Base-by-base conservation (phyloP, 2,797 vertebrate genomes). In the Lutra lutra region DNA sequence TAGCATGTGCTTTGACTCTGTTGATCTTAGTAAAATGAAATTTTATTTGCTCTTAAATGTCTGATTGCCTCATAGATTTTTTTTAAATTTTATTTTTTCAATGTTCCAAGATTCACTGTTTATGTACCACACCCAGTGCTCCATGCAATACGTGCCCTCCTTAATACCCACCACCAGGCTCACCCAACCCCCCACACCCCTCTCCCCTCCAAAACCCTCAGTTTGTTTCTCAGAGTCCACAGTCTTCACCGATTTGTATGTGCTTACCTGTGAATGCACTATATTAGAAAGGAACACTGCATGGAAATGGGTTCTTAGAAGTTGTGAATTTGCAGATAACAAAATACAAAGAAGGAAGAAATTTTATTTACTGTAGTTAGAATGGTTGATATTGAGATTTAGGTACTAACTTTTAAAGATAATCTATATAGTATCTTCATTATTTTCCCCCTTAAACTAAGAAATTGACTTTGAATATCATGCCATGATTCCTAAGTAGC, bases 381-480 rank as follows among this genome's bases (percentile, higher is more conserved):
- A 93, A 23, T 54, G 73, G 21, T 54, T 68, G 48, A 72, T 29
- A 13, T 27, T 79, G 62, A 32, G 60, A 66, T 85, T 60, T 66
- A 88, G 27, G 27, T 89, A 35, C 77, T 88, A 82, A 94, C 27
- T 5, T 85, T 60, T 73, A 90, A 80, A 72, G 29, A 56, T 70
- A 85, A 64, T 70, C 11, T 25, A 14, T n/a, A 92, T n/a, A 56
- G 9, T 86, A 40, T 72, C 58, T 82, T 91, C 29, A 79, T 60
- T 54, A 70, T 75, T 25, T 56, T 4, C 5, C 73, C 48, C 29
- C 17, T 77, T 73, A 73, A 38, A 91, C 25, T 78, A 93, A 95
- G 75, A 32, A 94, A 88, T 35, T 86, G 82, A 7, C 38, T 68
- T 94, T 93, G 51, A 94, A 11, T 73, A 91, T 75, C 66, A 88